phyloP scores from a whole-genome alignment of 2,113 vertebrate genomes.

The Gymnarchus niloticus region DNA sequence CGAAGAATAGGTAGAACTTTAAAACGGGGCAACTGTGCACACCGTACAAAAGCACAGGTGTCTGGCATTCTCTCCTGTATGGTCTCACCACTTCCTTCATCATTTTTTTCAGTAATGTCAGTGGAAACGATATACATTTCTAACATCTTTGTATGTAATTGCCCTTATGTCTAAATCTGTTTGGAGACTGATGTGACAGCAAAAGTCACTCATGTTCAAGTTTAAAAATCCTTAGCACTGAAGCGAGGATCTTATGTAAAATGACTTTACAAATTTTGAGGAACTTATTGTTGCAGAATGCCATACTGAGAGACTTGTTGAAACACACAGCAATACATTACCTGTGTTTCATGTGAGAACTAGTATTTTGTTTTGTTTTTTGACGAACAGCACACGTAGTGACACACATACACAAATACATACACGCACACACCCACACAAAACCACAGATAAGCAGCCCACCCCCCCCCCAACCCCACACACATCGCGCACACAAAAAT shows the following conservation, averaged over 20 bases:
- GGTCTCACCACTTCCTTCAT: neutral
- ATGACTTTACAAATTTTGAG: neutral
- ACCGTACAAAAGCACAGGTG: neutral
- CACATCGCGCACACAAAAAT: conserved; percentile 29
- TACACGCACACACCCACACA: conserved; percentile 12
- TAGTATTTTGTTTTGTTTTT: conserved; percentile 30
- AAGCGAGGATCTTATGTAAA: neutral
- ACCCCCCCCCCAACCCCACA: neutral
- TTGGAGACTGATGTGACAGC: neutral
- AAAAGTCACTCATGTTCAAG: neutral
- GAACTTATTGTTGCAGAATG: neutral
- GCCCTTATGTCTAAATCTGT: neutral
- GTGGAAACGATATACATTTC: neutral
- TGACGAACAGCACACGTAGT: conserved; percentile 2
- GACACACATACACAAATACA: neutral
- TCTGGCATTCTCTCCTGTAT: neutral
- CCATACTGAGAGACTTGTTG: neutral
- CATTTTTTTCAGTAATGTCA: neutral
- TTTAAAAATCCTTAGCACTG: neutral
- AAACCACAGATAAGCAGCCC: neutral
- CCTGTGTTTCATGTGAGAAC: neutral
- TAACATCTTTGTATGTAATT: neutral
- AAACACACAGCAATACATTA: neutral
- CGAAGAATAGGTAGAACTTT: neutral
- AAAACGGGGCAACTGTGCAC: neutral